These are phyloP conservation scores for Cecropterus lyciades DNA, from an alignment of 1,140 invertebrate species.

Conservation along the genomic window DNA sequence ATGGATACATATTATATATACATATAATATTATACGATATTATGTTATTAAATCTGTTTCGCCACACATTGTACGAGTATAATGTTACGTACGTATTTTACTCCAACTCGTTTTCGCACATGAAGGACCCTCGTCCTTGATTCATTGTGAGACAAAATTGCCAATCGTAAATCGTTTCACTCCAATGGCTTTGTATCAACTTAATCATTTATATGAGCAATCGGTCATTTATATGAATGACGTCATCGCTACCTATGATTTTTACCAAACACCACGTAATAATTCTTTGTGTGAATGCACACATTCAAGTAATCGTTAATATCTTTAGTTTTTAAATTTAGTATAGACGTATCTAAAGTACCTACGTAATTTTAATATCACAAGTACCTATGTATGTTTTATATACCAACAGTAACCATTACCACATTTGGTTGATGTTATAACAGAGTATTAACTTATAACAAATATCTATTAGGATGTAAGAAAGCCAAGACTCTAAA, in stretches of 20 bases:
- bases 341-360: background rate
- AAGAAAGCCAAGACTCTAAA: too few relatives aligned
- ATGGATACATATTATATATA: too few relatives aligned
- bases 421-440: too few relatives aligned
- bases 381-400: too few relatives aligned
- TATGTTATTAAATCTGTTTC: constrained; percentile 9
- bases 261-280: background rate
- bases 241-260: constrained; percentile 9
- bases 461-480: too few relatives aligned
- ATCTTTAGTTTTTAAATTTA: background rate
- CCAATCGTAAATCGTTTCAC: constrained; percentile 12
- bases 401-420: too few relatives aligned
- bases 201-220: constrained; percentile 6
- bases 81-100: constrained; percentile 14
- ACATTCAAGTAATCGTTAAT: background rate
- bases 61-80: background rate
- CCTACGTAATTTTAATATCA: background rate
- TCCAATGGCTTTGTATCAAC: constrained; percentile 23
- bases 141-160: constrained; percentile 18
- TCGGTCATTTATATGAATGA: constrained; percentile 9
- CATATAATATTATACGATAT: too few relatives aligned
- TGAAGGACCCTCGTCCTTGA: constrained; percentile 27
- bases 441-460: too few relatives aligned
- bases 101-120: constrained; percentile 22
- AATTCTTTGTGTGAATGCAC: constrained; percentile 9